A percentile compares a stretch with the other conserved stretches of the same genome.
Conservation (phyloP, 2,888 invertebrate genomes). For the Apoda limacodes region DNA sequence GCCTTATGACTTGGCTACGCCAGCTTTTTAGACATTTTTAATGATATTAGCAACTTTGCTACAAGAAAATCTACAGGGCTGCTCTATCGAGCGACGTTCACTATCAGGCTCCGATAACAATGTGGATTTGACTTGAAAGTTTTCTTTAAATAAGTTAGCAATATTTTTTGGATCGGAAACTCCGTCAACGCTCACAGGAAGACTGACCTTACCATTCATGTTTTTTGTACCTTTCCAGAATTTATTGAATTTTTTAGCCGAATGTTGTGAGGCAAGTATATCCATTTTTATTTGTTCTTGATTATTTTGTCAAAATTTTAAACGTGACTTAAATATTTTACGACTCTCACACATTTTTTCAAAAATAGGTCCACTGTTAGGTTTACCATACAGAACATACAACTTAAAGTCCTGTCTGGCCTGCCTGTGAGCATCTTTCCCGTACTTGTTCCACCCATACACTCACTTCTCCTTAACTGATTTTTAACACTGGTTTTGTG, state of each 20-base stretch:
- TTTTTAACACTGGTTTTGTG: no score
- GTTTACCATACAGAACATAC: not conserved
- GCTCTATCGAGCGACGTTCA: no score
- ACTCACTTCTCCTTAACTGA: no score
- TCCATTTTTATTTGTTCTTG: not conserved
- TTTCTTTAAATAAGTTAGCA: constrained; percentile 5
- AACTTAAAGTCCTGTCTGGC: not conserved
- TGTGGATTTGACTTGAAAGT: no score
- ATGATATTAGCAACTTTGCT: no score
- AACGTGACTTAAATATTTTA: no score
- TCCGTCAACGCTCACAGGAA: constrained; percentile 2
- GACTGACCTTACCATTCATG: not conserved
- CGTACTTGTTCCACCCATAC: constrained; percentile 1
- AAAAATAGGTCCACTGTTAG: not conserved
- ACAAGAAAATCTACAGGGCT: no score
- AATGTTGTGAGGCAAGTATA: not conserved
- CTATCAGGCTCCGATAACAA: no score
- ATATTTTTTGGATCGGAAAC: constrained; percentile 3
- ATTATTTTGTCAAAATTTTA: not conserved
- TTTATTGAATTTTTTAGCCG: not conserved
- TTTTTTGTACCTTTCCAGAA: constrained; percentile 1
- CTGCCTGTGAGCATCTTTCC: not conserved
- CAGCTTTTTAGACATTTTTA: no score
- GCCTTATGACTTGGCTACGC: no score
- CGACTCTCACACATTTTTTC: no score